Evolutionary conservation across 2,888 invertebrate genomes (phyloP).

Genomic region (Tetragonula carbonaria): DNA sequence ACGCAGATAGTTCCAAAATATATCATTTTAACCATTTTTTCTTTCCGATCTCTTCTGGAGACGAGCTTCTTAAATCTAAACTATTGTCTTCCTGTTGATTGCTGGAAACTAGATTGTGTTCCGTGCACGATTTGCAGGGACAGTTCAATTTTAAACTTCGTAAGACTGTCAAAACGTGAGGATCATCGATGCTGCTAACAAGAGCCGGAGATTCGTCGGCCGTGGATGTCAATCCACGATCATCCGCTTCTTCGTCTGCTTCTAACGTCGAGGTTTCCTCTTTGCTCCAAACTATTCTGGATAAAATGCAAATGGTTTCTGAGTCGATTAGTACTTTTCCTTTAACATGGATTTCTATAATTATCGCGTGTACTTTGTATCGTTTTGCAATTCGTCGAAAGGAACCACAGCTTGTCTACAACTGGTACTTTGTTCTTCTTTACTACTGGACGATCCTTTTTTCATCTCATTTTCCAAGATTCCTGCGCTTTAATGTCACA

Average conservation of each 20-base stretch:
- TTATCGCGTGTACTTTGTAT: slow-evolving; percentile 25
- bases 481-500: slow-evolving; percentile 15
- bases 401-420: slow-evolving; percentile 20
- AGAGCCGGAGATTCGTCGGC: slow-evolving; percentile 63
- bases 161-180: slow-evolving; percentile 47
- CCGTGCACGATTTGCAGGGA: slow-evolving; percentile 62
- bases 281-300: slow-evolving; percentile 41
- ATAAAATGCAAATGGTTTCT: not conserved
- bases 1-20: not conserved
- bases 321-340: not conserved
- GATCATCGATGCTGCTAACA: slow-evolving; percentile 52
- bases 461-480: not conserved
- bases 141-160: slow-evolving; percentile 60
- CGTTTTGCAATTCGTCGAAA: slow-evolving; percentile 2
- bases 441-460: not conserved
- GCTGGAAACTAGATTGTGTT: slow-evolving; percentile 37
- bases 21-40: slow-evolving; percentile 47
- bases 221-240: slow-evolving; percentile 49
- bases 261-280: slow-evolving; percentile 59
- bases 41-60: slow-evolving; percentile 39
- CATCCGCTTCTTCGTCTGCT: slow-evolving; percentile 62
- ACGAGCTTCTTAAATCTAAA: slow-evolving; percentile 65
- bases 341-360: not conserved
- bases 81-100: slow-evolving; percentile 57
- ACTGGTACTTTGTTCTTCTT: not conserved